Base-by-base conservation (phyloP, 2,888 invertebrate genomes). In the Cyclophora punctaria region DNA sequence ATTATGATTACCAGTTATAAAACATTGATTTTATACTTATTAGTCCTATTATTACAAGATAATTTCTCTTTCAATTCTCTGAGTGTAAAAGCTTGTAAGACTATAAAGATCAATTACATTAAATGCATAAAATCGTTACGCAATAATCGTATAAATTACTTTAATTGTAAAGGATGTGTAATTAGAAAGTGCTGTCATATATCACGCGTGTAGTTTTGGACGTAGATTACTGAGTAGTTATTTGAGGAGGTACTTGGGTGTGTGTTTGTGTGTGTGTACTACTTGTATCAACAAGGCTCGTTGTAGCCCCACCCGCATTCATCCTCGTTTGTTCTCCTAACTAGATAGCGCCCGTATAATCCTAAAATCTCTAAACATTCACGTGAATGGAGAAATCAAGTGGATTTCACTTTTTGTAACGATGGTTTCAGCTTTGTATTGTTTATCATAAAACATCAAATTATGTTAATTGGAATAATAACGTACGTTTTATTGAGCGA, bases 301-400 rank as follows among this genome's bases (percentile, higher is more conserved):
- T 57, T 64, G 70, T 48, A 66, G 71, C 60, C 57, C 55, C 60
- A 51, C 85, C 83, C 83, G 80, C 72, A 83, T 20, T 20, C 20
- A 20, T 80, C 62, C 54, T 51, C 58, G 50, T 52, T 53, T 63
- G 49, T 50, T 57, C 59, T 69, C 75, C 75, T 71, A 56, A 75
- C 69, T 63, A 54, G 80, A 85, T 85, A 83, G 64, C 40, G 69
- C 86, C 86, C 86, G 71, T 69, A 85, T 83, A 60, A 57, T 53
- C 53, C 62, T 60, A 53, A 59, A 67, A 71, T 67, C 64, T 59
- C 63, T 56, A 54, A 59, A 55, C 52, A 59, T 53, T 49, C 59
- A 51, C 61, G 42, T 44, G 5, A 57, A 55, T 66, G 67, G 69
- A 69, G 67, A 77, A 76, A 72, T 66, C 64, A 20, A 20, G 20